Evolutionary conservation across 2,888 invertebrate genomes (phyloP), one percentile per base, ranked within the genome.

Genomic region (Amphimallon solstitiale): DNA sequence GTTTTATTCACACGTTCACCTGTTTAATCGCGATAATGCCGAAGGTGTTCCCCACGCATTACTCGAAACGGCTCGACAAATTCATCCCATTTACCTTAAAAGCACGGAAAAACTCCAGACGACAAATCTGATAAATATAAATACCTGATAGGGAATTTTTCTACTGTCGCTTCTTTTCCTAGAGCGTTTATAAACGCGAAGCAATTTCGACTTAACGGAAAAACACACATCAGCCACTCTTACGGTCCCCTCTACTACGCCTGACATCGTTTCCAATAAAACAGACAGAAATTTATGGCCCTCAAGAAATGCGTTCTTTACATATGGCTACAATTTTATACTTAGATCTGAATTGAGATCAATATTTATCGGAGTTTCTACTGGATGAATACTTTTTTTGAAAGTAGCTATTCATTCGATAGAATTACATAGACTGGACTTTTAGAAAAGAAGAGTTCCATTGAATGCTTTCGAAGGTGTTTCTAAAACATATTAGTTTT

Each of bases 121-220:
- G 62, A 56, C 56, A 56, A 71, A 71, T 69, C 70, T 71, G 72
- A 68, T 73, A 70, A 68, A 70, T 71, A 67, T 68, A 64, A 63
- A 65, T 65, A 68, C 49, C 64, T 66, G 67, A 70, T 34, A 51
- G 56, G 56, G 40, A 23, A 59, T 59, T 43, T 59, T 43, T 59
- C 56, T 45, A 43, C 43, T 45, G 43, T 29, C 43, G 19, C 14
- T 19, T 45, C 29, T 34, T 59, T 29, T 29, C 15, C 34, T 56
- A 23, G 56, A 6, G 14, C 38, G 40, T n/a, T 56, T 56, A 56
- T 56, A 59, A 59, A 23, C 56, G 43, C 6, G 29, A 23, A 15
- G 56, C 43, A 59, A 59, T 59, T 59, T 59, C 43, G 15, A 9
- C 34, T 59, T 59, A 43, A 59, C 56, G 29, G 43, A 51, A 29